phyloP scores from a whole-genome alignment of 2,113 vertebrate genomes.

The Daubentonia madagascariensis region DNA sequence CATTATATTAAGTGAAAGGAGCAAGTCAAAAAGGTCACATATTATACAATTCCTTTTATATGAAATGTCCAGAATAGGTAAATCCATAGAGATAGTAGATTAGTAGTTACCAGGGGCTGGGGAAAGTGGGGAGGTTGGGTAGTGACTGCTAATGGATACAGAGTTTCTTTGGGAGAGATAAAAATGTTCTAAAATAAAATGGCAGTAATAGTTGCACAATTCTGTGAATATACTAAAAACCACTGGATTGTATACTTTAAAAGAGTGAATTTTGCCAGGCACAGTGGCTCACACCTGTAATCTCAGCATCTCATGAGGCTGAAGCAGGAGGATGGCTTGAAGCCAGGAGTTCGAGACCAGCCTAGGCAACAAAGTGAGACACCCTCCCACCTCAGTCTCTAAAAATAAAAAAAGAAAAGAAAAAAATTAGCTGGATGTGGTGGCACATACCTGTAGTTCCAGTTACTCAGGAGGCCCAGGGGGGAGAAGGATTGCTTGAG shows the following conservation, averaged over 20 bases:
- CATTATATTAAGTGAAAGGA: background rate
- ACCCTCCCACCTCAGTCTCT: no score
- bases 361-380: no score
- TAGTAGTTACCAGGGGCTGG: background rate
- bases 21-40: background rate
- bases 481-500: no score
- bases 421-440: no score
- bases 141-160: background rate
- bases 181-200: conserved; percentile 1
- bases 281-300: no score
- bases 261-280: no score
- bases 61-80: background rate
- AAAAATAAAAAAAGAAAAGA: no score
- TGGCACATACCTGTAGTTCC: no score
- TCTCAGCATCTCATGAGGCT: no score
- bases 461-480: no score
- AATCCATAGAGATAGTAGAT: background rate
- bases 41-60: background rate
- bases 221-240: background rate
- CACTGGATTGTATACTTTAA: background rate
- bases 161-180: background rate
- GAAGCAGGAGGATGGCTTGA: no score
- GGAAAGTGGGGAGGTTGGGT: background rate
- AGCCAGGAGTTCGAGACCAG: no score
- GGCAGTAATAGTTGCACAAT: background rate